phyloP scores from a whole-genome alignment of 2,888 invertebrate species.

The Galerucella nymphaeae region DNA sequence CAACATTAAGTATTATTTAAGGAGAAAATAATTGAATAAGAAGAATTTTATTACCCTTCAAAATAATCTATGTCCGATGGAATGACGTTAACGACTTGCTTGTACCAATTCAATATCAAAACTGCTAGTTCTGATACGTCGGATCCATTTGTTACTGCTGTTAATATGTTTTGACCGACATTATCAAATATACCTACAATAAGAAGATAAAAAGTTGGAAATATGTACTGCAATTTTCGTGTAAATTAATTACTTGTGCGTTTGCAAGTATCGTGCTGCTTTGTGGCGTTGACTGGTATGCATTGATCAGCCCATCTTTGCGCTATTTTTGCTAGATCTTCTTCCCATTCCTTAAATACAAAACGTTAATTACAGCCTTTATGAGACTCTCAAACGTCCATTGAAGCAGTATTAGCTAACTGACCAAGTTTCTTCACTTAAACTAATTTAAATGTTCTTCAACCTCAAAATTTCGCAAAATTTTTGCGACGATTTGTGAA shows the following conservation, averaged over 20 bases:
- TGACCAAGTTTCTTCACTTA: too few relatives aligned
- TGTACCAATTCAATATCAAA: constrained; percentile 51
- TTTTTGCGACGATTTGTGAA: too few relatives aligned
- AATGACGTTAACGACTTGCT: constrained; percentile 49
- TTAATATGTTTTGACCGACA: constrained; percentile 50
- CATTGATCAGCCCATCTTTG: constrained; percentile 54
- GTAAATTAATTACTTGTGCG: constrained; percentile 40
- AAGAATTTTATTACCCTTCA: constrained; percentile 43
- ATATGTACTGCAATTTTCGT: too few relatives aligned
- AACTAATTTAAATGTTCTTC: too few relatives aligned
- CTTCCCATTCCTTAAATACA: constrained; percentile 48
- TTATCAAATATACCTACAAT: constrained; percentile 45
- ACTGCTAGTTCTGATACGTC: constrained; percentile 48
- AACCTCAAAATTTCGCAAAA: too few relatives aligned
- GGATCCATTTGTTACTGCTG: constrained; percentile 40
- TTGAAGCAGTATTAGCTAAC: too few relatives aligned
- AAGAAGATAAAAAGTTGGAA: neutral
- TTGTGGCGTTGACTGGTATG: constrained; percentile 37
- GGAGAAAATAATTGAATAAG: neutral
- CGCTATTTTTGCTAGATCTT: constrained; percentile 49
- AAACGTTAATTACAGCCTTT: too few relatives aligned
- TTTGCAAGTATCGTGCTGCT: constrained; percentile 50
- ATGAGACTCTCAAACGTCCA: too few relatives aligned
- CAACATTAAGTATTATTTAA: neutral
- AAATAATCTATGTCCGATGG: constrained; percentile 48